These are phyloP conservation scores for Hartigia nigra DNA, from an alignment of 2,888 invertebrate genomes.

Conservation along the genomic window DNA sequence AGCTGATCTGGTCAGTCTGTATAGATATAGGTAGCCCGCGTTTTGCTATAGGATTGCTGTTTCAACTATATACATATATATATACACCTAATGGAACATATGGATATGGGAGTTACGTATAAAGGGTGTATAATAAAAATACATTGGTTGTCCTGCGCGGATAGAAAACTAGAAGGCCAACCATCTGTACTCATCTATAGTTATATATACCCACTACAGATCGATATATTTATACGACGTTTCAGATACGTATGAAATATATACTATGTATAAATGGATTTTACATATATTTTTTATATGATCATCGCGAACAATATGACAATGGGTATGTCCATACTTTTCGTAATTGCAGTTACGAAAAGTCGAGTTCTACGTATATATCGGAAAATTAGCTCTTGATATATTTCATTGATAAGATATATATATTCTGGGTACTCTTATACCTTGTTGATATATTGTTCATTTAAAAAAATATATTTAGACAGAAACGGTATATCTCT, in stretches of 20 bases:
- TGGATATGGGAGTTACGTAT: not conserved
- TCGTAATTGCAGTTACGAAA: not conserved
- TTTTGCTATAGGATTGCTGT: not conserved
- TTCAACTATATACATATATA: not conserved
- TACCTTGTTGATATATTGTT: not conserved
- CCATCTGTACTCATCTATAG: not conserved
- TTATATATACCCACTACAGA: not conserved
- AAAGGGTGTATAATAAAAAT: not conserved
- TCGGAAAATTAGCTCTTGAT: not conserved
- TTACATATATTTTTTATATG: not conserved
- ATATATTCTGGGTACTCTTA: not conserved
- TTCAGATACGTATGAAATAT: not conserved
- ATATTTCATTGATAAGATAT: not conserved
- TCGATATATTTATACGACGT: not conserved
- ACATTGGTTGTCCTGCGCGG: not conserved
- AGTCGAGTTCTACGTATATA: not conserved
- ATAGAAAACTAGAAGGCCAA: not conserved
- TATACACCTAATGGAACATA: not conserved
- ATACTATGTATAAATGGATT: not conserved
- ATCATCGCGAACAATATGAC: not conserved
- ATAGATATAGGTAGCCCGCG: not conserved
- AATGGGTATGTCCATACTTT: no score
- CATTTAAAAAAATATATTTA: not conserved
- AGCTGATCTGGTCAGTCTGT: constrained; percentile 17
- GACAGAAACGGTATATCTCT: not conserved